Conservation (phyloP, 1,140 invertebrate genomes). For the Zaprionus lachaisei region DNA sequence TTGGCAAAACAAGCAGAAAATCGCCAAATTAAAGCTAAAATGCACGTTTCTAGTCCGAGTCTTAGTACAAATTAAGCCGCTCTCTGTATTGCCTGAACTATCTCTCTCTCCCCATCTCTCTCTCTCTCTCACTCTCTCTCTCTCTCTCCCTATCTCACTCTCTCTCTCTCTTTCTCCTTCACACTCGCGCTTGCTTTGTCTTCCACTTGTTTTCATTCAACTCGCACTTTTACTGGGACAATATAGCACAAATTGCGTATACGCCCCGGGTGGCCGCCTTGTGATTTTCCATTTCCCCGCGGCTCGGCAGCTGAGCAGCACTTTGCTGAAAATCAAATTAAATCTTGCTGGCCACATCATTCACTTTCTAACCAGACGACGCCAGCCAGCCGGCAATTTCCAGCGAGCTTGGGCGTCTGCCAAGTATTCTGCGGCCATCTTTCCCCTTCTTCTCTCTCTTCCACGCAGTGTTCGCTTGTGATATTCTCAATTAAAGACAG, state of each 20-base stretch:
- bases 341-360: not conserved
- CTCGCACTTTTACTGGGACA: constrained; percentile 36
- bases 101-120: not conserved
- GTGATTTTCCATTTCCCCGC: constrained; percentile 48
- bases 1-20: constrained; percentile 81
- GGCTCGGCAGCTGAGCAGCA: constrained; percentile 6
- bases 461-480: not conserved
- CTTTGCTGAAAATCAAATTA: constrained; percentile 8
- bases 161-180: not conserved
- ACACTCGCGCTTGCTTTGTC: not conserved
- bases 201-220: constrained; percentile 4
- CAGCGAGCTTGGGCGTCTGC: constrained; percentile 8
- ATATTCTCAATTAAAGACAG: constrained; percentile 40
- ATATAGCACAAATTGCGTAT: constrained; percentile 74
- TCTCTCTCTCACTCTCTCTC: not conserved
- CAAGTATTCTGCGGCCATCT: constrained; percentile 15
- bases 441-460: not conserved
- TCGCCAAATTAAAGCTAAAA: constrained; percentile 75
- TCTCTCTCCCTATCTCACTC: not conserved
- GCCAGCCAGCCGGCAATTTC: not conserved
- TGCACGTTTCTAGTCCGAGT: constrained; percentile 42
- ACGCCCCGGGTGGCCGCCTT: constrained; percentile 58
- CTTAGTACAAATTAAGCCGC: constrained; percentile 43
- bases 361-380: constrained; percentile 3
- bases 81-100: not conserved